A percentile compares a stretch with the other conserved stretches of the same genome.
These are phyloP conservation scores for cattle (Bos taurus) DNA, from an alignment of 2,113 vertebrate genomes.

Conservation along the genomic window ARS-UCD2.0 NC_037357.1:135924001-135924500, in stretches of 20 bases:
- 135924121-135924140: background rate
- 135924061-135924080: background rate
- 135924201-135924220: background rate
- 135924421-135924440: too few relatives aligned
- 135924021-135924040: too few relatives aligned
- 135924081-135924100: background rate
- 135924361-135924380: background rate
- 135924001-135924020: too few relatives aligned
- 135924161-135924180: fast-evolving
- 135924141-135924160: fast-evolving
- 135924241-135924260: fast-evolving
- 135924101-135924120: background rate
- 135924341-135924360: background rate
- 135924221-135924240: too few relatives aligned
- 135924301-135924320: fast-evolving
- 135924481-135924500: fast-evolving
- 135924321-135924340: fast-evolving
- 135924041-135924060: too few relatives aligned
- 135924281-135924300: background rate
- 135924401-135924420: too few relatives aligned
- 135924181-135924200: background rate
- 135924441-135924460: too few relatives aligned
- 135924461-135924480: too few relatives aligned
- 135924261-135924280: background rate
- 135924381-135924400: too few relatives aligned